Percentiles rank a stretch among this genome's conserved stretches.
phyloP scores from a whole-genome alignment of 1,140 invertebrate species.

The Dendroctonus valens region DNA sequence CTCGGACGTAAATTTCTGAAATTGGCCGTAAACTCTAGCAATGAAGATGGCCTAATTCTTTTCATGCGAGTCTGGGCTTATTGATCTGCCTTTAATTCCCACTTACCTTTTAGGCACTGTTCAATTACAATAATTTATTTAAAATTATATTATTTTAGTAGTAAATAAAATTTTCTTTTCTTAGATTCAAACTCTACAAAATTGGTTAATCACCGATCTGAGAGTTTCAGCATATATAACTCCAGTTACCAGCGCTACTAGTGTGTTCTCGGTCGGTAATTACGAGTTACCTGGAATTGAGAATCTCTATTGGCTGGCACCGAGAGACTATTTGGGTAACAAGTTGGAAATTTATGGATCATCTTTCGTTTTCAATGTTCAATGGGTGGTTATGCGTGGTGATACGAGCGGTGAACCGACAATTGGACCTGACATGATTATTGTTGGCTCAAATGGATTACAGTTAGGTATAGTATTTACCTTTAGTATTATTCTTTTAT shows the following conservation, averaged over 20 bases:
- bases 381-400: constrained; percentile 83
- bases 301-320: constrained; percentile 88
- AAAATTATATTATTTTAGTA: too few relatives aligned
- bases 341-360: constrained; percentile 83
- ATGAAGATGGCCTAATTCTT: too few relatives aligned
- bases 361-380: constrained; percentile 70
- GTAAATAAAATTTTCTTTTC: constrained; percentile 29
- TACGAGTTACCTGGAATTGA: constrained; percentile 69
- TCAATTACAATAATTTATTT: too few relatives aligned
- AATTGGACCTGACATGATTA: constrained; percentile 80
- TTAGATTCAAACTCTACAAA: constrained; percentile 59
- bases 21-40: too few relatives aligned
- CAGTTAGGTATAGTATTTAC: constrained; percentile 21
- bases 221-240: constrained; percentile 54
- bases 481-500: neutral
- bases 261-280: constrained; percentile 59
- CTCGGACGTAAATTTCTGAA: too few relatives aligned
- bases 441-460: constrained; percentile 62
- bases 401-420: constrained; percentile 85
- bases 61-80: too few relatives aligned
- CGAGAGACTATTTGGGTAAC: constrained; percentile 70
- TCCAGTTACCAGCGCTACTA: constrained; percentile 57
- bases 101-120: too few relatives aligned
- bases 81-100: too few relatives aligned
- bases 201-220: constrained; percentile 66